Percentiles rank a stretch among this genome's conserved stretches.
phyloP scores from a whole-genome alignment of 2,797 vertebrate genomes.

The Syngnathus acus region DNA sequence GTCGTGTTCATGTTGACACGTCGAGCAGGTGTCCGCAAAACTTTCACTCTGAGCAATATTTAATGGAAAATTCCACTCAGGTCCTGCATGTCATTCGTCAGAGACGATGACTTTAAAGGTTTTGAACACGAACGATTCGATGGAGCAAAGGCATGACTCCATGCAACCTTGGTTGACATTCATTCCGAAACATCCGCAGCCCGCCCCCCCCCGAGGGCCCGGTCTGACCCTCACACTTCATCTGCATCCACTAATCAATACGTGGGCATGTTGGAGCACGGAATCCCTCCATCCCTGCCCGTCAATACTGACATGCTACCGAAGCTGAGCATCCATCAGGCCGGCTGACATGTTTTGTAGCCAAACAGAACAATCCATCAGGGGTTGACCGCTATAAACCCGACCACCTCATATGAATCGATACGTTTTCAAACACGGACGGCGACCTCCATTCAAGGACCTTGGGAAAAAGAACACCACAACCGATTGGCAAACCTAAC shows the following conservation, averaged over 20 bases:
- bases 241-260: conserved; percentile 62
- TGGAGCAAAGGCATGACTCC: conserved; percentile 26
- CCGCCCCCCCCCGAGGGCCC: conserved; percentile 30
- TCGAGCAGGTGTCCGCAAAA: conserved; percentile 20
- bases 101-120: background rate
- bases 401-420: conserved; percentile 51
- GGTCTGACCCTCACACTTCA: conserved; percentile 38
- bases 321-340: conserved; percentile 49
- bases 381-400: conserved; percentile 36
- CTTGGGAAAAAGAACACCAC: conserved; percentile 9
- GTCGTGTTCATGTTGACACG: conserved; percentile 21
- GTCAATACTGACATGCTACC: conserved; percentile 48
- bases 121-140: background rate
- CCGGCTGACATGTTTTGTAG: conserved; percentile 33
- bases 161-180: conserved; percentile 65
- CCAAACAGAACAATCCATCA: conserved; percentile 47
- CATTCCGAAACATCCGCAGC: conserved; percentile 29
- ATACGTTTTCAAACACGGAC: conserved; percentile 47
- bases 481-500: background rate
- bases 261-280: conserved; percentile 41
- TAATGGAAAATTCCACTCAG: conserved; percentile 40
- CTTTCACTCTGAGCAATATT: conserved; percentile 16
- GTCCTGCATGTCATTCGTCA: conserved; percentile 4
- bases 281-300: conserved; percentile 34
- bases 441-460: conserved; percentile 46